Evolutionary conservation across 1,140 invertebrate genomes (phyloP), one percentile per base, ranked within the genome.

Genomic region (Meloidogyne floridensis): DNA sequence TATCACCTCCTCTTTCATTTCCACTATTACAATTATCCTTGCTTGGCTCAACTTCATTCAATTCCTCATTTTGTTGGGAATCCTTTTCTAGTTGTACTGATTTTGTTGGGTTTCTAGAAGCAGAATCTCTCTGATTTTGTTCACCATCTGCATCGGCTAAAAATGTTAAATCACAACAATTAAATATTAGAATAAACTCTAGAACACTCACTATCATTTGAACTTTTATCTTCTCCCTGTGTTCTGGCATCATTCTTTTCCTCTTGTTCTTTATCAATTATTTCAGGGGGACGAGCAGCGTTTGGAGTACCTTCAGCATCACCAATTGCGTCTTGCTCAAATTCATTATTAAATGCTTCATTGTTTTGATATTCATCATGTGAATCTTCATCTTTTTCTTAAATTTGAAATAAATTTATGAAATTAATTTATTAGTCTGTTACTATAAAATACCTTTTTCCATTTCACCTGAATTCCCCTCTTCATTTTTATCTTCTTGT

Each of bases 401-500:
- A 72, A 7, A 20, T 32, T 32, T 32, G 10, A 8, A 13, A 77
- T 75, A 20, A 43, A 20, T 20, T 54, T 75, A 4, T 8, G 10
- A 53, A 54, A 18, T 76, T 32, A 10, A 75, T 47, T 18, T 53
- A 54, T 20, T 32, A 32, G 32, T 32, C 32, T 32, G 2, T 32
- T 32, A n/a, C n/a, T n/a, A 56, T 76, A 65, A 20, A 73, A n/a
- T n/a, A 73, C 72, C 72, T 73, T 43, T 65, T 65, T 51, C 75
- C 4, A 20, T 11, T 54, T 20, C 75, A 11, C 43, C 42, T 65
- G 11, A 5, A n/a, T 54, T 47, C 2, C n/a, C 81, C 43, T 20
- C 80, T 42, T 6, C 32, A 51, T 81, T 59, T 11, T 81, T 65
- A 13, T 53, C 70, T 15, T 82, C 78, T 18, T 82, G 43, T 53